phyloP scores from a whole-genome alignment of 2,797 vertebrate species.

The Pantherophis vulpinus region DNA sequence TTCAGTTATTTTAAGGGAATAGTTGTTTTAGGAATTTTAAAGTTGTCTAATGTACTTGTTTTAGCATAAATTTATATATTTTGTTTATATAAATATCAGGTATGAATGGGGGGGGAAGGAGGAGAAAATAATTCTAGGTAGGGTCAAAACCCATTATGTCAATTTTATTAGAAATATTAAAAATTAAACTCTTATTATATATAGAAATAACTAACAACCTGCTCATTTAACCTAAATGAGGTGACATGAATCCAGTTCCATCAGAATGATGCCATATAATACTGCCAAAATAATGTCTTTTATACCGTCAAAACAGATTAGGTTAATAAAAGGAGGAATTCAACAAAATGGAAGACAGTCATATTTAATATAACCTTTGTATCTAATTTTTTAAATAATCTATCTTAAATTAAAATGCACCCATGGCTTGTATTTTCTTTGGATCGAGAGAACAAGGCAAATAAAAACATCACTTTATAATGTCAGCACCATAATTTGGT shows the following conservation, averaged over 20 bases:
- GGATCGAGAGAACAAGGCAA: slow-evolving; percentile 50
- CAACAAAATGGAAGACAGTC: background rate
- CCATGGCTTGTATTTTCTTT: slow-evolving; percentile 25
- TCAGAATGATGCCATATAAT: background rate
- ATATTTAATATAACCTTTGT: background rate
- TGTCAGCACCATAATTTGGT: background rate
- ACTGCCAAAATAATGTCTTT: background rate
- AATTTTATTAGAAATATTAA: background rate
- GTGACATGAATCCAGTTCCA: background rate
- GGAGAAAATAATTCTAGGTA: background rate
- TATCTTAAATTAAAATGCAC: background rate
- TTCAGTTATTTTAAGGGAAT: slow-evolving; percentile 3
- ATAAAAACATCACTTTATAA: slow-evolving; percentile 34
- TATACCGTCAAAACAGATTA: background rate
- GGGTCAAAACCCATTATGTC: background rate
- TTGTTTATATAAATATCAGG: background rate
- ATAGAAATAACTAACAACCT: background rate
- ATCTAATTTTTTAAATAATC: background rate
- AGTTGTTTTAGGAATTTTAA: background rate
- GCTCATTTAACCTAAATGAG: background rate
- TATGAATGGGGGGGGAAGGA: background rate
- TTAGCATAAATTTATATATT: background rate
- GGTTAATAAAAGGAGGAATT: background rate
- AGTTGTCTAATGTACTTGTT: background rate
- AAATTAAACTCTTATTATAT: background rate